Evolutionary conservation across 2,888 invertebrate genomes (phyloP).

Genomic region (Aromia moschata): DNA sequence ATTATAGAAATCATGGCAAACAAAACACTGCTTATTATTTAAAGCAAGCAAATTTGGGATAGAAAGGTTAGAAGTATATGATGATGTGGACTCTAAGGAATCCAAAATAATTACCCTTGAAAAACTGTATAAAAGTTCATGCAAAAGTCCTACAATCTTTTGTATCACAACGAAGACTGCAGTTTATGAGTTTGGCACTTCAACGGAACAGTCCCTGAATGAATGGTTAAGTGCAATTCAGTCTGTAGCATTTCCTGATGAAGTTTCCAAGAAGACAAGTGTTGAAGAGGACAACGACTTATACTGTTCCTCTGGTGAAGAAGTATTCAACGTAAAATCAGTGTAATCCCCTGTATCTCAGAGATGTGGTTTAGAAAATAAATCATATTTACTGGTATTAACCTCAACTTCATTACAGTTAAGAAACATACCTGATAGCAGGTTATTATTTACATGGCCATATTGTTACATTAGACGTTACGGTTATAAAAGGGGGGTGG

Average conservation of each 20-base stretch:
- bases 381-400: slow-evolving; percentile 76
- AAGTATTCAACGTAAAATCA: slow-evolving; percentile 78
- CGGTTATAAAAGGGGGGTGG: slow-evolving; percentile 86
- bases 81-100: slow-evolving; percentile 69
- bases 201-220: slow-evolving; percentile 74
- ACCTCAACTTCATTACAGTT: slow-evolving; percentile 81
- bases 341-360: slow-evolving; percentile 81
- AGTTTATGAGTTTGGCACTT: slow-evolving; percentile 70
- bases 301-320: slow-evolving; percentile 87
- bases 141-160: slow-evolving; percentile 67
- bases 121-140: slow-evolving; percentile 86
- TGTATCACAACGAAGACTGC: slow-evolving; percentile 80
- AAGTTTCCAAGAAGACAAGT: slow-evolving; percentile 64
- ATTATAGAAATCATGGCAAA: slow-evolving; percentile 86
- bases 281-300: slow-evolving; percentile 89
- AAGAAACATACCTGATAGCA: slow-evolving; percentile 72
- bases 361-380: slow-evolving; percentile 76
- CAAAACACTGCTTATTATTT: slow-evolving; percentile 79
- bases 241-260: slow-evolving; percentile 81
- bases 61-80: slow-evolving; percentile 86
- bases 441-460: slow-evolving; percentile 81
- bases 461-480: slow-evolving; percentile 85
- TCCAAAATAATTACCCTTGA: slow-evolving; percentile 80
- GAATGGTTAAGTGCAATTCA: slow-evolving; percentile 85
- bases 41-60: slow-evolving; percentile 87